A percentile compares a stretch with the other conserved stretches of the same genome.
Evolutionary conservation across 2,113 vertebrate species (phyloP).

Genomic region (Rhinoderma darwinii): DNA sequence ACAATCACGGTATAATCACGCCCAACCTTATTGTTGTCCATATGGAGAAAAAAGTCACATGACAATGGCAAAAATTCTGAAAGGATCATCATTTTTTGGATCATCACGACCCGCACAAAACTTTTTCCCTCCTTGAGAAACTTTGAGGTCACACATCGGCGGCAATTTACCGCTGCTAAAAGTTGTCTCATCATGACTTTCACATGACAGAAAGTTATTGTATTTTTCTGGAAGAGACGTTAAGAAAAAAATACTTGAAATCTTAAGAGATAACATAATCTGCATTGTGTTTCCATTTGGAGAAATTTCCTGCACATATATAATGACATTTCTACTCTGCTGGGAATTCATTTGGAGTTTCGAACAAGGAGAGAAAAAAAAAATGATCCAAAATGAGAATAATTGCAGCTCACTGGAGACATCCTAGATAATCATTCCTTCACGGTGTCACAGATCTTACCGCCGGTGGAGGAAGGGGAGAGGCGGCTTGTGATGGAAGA

Average conservation of each 20-base stretch:
- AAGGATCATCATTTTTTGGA: too few species aligned
- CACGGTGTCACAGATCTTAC: constrained; percentile 54
- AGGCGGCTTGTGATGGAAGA: constrained; percentile 17
- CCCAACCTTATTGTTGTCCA: too few species aligned
- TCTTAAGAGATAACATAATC: neutral
- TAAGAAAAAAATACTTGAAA: neutral
- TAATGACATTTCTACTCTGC: constrained; percentile 57
- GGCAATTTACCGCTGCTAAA: too few species aligned
- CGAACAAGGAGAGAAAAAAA: constrained; percentile 58
- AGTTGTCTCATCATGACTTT: too few species aligned
- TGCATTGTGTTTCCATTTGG: constrained; percentile 7
- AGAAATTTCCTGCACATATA: neutral
- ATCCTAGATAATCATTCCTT: constrained; percentile 60
- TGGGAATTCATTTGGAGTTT: constrained; percentile 40
- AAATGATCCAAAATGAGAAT: constrained; percentile 51
- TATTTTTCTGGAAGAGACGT: neutral
- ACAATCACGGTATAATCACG: too few species aligned
- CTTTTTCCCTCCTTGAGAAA: too few species aligned
- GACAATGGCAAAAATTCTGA: too few species aligned
- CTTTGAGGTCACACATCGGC: too few species aligned
- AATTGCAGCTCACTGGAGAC: constrained; percentile 62
- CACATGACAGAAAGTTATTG: neutral
- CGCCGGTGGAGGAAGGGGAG: neutral
- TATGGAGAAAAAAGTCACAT: too few species aligned
- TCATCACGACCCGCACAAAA: too few species aligned